Conservation (phyloP, 2,113 vertebrate species). For the Vireo altiloquus region DNA sequence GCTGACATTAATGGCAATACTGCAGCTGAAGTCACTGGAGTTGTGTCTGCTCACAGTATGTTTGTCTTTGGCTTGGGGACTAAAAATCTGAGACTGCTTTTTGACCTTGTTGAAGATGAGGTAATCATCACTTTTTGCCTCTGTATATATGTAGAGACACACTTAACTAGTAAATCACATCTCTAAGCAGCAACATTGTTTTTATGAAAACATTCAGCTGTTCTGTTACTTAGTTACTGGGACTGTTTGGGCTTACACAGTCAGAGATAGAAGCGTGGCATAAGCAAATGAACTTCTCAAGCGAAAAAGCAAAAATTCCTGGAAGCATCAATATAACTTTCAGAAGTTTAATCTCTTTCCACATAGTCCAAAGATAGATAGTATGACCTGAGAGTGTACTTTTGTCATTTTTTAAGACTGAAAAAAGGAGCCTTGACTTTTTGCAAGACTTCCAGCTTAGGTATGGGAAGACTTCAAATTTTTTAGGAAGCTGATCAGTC, state of each 20-base stretch:
- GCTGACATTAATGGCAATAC: neutral
- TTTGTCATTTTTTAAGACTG: neutral
- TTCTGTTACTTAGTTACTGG: constrained; percentile 40
- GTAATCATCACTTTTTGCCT: constrained; percentile 49
- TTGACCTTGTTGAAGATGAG: constrained; percentile 15
- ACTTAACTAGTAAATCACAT: constrained; percentile 44
- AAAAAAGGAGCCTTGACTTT: neutral
- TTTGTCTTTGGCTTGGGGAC: neutral
- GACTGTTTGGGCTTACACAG: constrained; percentile 24
- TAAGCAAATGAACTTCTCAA: neutral
- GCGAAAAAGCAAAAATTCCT: neutral
- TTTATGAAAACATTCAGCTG: constrained; percentile 51
- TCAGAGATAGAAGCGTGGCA: neutral
- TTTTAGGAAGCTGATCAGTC: neutral
- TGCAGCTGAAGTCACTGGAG: neutral
- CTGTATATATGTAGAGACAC: neutral
- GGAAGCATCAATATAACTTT: neutral
- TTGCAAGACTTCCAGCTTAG: neutral
- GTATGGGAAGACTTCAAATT: neutral
- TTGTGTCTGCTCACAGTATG: neutral
- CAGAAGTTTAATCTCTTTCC: neutral
- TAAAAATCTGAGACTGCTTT: neutral
- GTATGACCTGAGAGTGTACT: neutral
- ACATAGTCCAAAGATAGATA: neutral
- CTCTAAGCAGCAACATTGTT: constrained; percentile 43